Percentiles rank a stretch among this genome's conserved stretches.
phyloP scores from a whole-genome alignment of 2,113 vertebrate genomes.

The Gyps fulvus region DNA sequence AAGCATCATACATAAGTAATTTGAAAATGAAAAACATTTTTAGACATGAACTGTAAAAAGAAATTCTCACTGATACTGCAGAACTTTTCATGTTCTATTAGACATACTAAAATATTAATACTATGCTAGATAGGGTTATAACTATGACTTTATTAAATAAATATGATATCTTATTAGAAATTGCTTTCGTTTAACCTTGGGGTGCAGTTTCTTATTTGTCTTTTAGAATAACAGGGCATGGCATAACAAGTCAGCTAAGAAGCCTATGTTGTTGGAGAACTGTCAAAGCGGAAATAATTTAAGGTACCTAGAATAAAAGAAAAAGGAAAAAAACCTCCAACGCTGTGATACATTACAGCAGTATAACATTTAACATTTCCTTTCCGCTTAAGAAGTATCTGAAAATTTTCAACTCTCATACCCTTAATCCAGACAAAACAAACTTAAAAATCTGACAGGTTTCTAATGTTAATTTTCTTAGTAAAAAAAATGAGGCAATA shows the following conservation, averaged over 20 bases:
- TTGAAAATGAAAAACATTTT: neutral
- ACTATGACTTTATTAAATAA: neutral
- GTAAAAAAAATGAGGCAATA: neutral
- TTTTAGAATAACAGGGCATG: neutral
- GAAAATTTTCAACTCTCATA: neutral
- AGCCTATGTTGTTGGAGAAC: neutral
- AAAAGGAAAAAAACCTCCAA: neutral
- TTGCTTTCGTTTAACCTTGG: neutral
- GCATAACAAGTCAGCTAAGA: neutral
- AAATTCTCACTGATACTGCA: neutral
- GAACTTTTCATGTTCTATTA: neutral
- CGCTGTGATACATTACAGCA: neutral
- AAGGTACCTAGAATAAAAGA: neutral
- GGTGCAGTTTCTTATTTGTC: neutral
- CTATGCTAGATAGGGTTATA: neutral
- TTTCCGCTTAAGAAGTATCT: neutral
- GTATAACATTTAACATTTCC: neutral
- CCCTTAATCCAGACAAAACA: neutral
- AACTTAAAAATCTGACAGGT: neutral
- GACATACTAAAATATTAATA: neutral
- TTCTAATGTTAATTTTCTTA: neutral
- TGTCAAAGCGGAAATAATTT: neutral
- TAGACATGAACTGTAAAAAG: neutral
- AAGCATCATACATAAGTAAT: neutral
- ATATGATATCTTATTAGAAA: neutral